Base-by-base conservation (phyloP, 1,140 invertebrate genomes). In the Caerostris extrusa region DNA sequence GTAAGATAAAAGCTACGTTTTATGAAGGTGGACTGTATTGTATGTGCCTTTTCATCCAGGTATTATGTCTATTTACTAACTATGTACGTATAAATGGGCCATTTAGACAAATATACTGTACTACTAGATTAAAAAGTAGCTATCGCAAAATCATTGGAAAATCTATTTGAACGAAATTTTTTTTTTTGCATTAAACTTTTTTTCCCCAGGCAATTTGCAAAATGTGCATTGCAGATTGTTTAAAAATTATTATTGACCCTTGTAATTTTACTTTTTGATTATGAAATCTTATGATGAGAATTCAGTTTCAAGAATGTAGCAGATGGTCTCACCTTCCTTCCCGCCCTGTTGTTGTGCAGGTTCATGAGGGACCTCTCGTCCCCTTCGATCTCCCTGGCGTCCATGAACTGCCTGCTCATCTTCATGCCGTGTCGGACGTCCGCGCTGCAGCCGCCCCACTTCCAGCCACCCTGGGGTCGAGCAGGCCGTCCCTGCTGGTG, bases 281-380 rank as follows among this genome's bases (percentile, higher is more conserved):
- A 10, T 64, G 8, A 64, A 17, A 34, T 34, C 34, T 34, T 7
- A 50, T 77, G 3, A n/a, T 71, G 69, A 71, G 17, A 17, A 3
- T 17, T 10, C 6, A 71, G 3, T 10, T 71, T 7, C 69, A 10
- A 34, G 5, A 77, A 77, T 1, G 50, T n/a, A 34, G 12, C 3
- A 4, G 5, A n/a, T 34, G 1, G 10, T 58, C 57, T 97, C 96
- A 99, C 98, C 98, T 98, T 98, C 96, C 98, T 96, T 83, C 98
- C 99, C 55, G 98, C 98, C 95, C 98, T 97, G 96, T 99, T 99
- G 96, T 99, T 99, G 96, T 99, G 99, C 58, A 99, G 96, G 96
- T 99, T 99, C 98, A 99, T 99, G 94, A 99, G 96, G 88, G 98
- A 98, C 60, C 98, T 96, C 5, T 98, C 98, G 95, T 98, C 98